These are phyloP conservation scores for Fukomys damarensis DNA, from an alignment of 2,113 vertebrate species.

Conservation along the genomic window DNA sequence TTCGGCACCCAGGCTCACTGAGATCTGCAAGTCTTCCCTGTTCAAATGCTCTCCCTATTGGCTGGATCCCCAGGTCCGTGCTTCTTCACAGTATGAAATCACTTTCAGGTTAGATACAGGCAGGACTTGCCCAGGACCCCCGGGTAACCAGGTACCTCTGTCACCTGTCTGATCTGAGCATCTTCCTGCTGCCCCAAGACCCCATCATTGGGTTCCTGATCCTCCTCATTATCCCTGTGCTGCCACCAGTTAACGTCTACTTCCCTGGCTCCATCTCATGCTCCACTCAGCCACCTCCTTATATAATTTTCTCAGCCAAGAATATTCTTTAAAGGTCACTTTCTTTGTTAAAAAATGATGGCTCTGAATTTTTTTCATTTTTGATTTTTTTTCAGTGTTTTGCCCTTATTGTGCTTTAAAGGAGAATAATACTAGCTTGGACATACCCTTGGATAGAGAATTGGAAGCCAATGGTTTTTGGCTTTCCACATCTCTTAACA, in stretches of 20 bases:
- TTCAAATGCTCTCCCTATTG: neutral
- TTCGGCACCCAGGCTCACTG: neutral
- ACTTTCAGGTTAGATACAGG: neutral
- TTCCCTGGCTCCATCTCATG: neutral
- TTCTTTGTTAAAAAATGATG: slow-evolving; percentile 3
- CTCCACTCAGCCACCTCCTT: neutral
- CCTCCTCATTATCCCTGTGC: neutral
- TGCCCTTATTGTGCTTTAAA: neutral
- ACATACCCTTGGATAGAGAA: neutral
- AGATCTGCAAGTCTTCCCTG: neutral
- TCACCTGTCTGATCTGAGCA: neutral
- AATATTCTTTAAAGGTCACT: neutral
- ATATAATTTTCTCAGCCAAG: neutral
- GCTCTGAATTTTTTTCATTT: neutral
- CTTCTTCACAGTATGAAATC: slow-evolving; percentile 21
- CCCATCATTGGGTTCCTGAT: neutral
- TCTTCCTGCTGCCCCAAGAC: slow-evolving; percentile 14
- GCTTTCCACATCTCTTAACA: neutral
- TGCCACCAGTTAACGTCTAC: neutral
- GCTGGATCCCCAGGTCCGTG: slow-evolving; percentile 54
- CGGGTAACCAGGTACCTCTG: neutral
- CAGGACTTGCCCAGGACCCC: slow-evolving; percentile 59
- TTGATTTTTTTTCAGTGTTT: neutral
- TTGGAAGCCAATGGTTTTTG: neutral
- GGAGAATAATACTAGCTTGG: neutral